These are phyloP conservation scores for Entomobrya proxima DNA, from an alignment of 2,888 invertebrate genomes.

Conservation along the genomic window DNA sequence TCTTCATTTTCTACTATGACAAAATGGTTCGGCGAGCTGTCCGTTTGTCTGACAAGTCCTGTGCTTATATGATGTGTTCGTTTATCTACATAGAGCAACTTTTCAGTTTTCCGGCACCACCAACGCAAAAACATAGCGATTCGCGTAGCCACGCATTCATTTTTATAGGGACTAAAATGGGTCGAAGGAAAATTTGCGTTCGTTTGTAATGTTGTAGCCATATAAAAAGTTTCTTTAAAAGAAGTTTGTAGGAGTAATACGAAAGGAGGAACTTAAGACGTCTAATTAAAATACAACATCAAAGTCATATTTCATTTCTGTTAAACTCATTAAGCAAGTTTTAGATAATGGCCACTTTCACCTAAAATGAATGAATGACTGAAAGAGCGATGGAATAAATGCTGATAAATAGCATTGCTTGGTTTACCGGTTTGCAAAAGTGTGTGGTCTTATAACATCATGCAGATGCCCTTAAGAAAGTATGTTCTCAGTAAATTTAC, in stretches of 20 bases:
- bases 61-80: background rate
- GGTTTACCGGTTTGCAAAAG: background rate
- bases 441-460: too few relatives aligned
- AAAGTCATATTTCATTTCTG: constrained; percentile 45
- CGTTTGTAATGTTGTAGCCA: background rate
- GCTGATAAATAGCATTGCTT: background rate
- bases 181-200: background rate
- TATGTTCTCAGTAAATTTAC: too few relatives aligned
- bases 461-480: too few relatives aligned
- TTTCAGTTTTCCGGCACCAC: background rate
- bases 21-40: background rate
- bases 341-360: constrained; percentile 27
- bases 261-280: constrained; percentile 10
- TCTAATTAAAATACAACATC: constrained; percentile 50
- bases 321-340: constrained; percentile 42
- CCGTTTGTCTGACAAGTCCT: background rate
- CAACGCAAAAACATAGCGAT: too few relatives aligned
- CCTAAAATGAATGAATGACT: background rate
- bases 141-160: too few relatives aligned
- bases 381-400: background rate
- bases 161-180: too few relatives aligned
- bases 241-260: background rate
- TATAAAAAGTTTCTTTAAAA: background rate
- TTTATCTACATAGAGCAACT: background rate
- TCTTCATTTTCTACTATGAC: background rate